Conservation (phyloP, 2,113 vertebrate species). For the Sardina pilchardus region DNA sequence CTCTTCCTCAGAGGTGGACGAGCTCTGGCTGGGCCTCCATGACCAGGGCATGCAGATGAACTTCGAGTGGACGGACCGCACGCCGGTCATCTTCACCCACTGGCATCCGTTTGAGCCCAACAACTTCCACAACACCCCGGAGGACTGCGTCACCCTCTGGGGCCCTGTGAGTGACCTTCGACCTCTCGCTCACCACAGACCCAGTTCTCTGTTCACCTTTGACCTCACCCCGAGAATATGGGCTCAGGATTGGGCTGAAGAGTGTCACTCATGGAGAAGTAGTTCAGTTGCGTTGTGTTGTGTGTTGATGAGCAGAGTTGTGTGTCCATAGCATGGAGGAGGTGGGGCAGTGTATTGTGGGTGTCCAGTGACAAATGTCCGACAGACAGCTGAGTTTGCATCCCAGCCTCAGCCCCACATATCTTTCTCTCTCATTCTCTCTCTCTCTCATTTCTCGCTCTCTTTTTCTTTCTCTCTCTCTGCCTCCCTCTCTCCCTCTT, state of each 20-base stretch:
- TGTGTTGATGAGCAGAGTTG: background rate
- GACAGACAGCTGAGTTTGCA: background rate
- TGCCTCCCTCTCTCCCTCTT: background rate
- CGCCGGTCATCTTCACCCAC: conserved; percentile 88
- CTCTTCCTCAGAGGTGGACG: conserved; percentile 80
- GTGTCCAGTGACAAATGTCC: background rate
- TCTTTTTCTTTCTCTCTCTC: background rate
- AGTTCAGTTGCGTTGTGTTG: background rate
- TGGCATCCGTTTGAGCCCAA: conserved; percentile 98
- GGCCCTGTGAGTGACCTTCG: conserved; percentile 80
- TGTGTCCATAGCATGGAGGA: background rate
- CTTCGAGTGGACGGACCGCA: conserved; percentile 95
- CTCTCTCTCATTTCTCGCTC: background rate
- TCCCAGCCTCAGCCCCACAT: background rate
- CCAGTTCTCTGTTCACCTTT: background rate
- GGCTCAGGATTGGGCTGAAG: background rate
- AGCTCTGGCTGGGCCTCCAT: conserved; percentile 95
- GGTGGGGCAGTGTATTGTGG: background rate
- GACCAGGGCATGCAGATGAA: conserved; percentile 94
- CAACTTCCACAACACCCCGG: conserved; percentile 90
- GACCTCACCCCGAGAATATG: background rate
- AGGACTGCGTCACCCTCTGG: conserved; percentile 96
- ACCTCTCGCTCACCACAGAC: background rate
- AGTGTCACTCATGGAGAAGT: background rate
- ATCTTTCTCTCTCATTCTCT: background rate